Base-by-base conservation (phyloP, 2,888 invertebrate genomes). In the Serrognathus titanus region DNA sequence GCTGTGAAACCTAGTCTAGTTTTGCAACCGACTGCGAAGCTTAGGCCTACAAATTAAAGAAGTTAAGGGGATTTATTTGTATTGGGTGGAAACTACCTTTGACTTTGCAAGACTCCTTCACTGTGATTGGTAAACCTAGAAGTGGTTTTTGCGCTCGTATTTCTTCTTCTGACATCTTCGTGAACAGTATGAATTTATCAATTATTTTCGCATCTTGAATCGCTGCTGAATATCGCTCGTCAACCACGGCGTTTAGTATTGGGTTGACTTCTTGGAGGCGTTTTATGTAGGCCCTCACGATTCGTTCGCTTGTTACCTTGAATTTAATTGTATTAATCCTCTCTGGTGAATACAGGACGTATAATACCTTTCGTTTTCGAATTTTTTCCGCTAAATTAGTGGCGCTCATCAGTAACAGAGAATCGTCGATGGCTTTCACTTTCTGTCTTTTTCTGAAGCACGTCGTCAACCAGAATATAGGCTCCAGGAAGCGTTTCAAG, bases 61-160 rank as follows among this genome's bases (percentile, higher is more conserved):
- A 31, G 7, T 31, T 4, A 6, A 31, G 24, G 7, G 5, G 24
- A 31, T 69, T n/a, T 3, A 20, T 20, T 20, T 20, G 20, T 4
- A 20, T 20, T 20, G 20, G 24, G 24, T 0, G 56, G 59, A 77
- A 78, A 69, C 56, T 43, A 6, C 87, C 90, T 81, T 86, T 84
- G 3, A 91, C 85, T 49, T 85, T 84, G 66, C 91, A 87, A 65
- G 87, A 87, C 74, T 92, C 92, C 75, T 94, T 95, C 0, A 92
- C 86, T 5, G 93, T 91, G 59, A 94, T 81, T 0, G 95, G 95
- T 3, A 95, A 83, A 2, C 95, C 94, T 9, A 92, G 78, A 57
- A 94, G 78, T 0, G 93, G 93, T 64, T 85, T 87, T 48, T 87
- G 83, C 54, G 81, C 80, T 61, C 83, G 85, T 66, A 90, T 79